Conservation (phyloP, 1,140 invertebrate species). For the Procambarus clarkii region DNA sequence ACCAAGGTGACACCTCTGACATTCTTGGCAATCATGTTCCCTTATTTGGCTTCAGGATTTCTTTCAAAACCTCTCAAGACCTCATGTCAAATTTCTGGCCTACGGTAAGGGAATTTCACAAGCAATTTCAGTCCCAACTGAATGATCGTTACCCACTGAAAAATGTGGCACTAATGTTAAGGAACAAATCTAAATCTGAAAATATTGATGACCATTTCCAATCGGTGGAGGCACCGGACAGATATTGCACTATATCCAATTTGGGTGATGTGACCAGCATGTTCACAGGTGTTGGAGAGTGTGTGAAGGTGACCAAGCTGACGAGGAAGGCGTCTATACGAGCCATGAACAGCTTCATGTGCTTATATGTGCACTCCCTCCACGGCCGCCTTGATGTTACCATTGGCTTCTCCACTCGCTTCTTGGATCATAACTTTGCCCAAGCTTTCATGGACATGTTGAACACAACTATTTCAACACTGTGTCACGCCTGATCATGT, state of each 20-base stretch:
- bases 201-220: conserved; percentile 37
- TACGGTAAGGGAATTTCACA: conserved; percentile 14
- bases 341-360: too few species aligned
- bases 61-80: conserved; percentile 12
- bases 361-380: too few species aligned
- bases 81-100: conserved; percentile 24
- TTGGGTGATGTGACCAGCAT: conserved; percentile 21
- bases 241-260: conserved; percentile 46
- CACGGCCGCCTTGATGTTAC: too few species aligned
- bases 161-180: conserved; percentile 22
- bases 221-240: background rate
- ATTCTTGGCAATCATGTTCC: conserved; percentile 38
- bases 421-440: too few species aligned
- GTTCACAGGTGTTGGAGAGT: conserved; percentile 28
- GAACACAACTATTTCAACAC: too few species aligned
- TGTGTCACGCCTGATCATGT: too few species aligned
- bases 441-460: too few species aligned
- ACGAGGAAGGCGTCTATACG: too few species aligned
- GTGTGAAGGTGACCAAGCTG: too few species aligned
- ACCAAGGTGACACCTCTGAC: too few species aligned
- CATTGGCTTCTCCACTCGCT: too few species aligned
- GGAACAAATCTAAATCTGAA: conserved; percentile 3
- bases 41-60: conserved; percentile 30
- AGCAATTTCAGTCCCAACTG: conserved; percentile 5
- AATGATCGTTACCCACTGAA: background rate